Evolutionary conservation across 2,797 vertebrate species (phyloP).

Genomic region (Buphagus erythrorhynchus): DNA sequence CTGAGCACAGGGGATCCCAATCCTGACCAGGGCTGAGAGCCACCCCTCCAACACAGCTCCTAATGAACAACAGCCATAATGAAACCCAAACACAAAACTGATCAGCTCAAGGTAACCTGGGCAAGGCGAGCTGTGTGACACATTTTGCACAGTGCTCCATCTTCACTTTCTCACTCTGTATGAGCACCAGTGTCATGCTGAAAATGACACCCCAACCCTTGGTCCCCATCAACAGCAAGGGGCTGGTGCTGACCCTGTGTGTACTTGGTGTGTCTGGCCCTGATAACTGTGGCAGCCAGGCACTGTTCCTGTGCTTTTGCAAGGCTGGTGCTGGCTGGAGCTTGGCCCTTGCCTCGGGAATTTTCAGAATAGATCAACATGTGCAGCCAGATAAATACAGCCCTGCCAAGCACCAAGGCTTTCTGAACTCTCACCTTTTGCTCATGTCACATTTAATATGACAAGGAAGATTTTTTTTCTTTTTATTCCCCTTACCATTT

Average conservation of each 20-base stretch:
- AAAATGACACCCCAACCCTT: not conserved
- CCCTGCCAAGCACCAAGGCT: not conserved
- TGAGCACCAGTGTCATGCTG: rapidly evolving
- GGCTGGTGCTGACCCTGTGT: not conserved
- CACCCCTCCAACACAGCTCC: not conserved
- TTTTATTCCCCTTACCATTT: not conserved
- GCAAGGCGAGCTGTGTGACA: not conserved
- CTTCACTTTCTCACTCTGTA: not conserved
- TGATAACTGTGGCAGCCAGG: not conserved
- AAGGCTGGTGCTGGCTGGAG: not conserved
- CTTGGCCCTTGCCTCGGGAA: rapidly evolving
- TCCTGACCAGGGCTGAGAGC: not conserved
- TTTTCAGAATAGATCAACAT: not conserved
- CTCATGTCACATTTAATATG: not conserved
- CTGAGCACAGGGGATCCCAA: not conserved
- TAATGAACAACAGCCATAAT: not conserved
- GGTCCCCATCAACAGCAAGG: not conserved
- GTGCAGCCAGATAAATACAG: not conserved
- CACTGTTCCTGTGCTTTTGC: not conserved
- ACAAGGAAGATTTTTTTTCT: not conserved
- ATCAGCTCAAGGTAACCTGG: not conserved
- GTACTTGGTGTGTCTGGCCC: not conserved
- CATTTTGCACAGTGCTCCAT: not conserved
- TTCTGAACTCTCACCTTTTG: not conserved
- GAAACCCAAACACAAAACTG: not conserved